Percentiles rank a stretch among this genome's conserved stretches.
Conservation (phyloP, 2,797 vertebrate species). For the Muraenolepis orangiensis region DNA sequence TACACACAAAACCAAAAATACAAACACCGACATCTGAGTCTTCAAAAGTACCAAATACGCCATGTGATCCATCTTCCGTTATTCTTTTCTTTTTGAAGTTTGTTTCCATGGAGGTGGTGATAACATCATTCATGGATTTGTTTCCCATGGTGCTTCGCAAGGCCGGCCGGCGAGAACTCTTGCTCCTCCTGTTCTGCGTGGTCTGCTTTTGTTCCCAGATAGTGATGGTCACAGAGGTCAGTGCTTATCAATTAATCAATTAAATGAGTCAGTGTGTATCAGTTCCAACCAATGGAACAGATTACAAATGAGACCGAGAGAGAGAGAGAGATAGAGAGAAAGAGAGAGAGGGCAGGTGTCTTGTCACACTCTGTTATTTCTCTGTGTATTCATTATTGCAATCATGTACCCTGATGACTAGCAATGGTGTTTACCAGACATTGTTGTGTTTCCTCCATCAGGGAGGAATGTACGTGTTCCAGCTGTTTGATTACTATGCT, state of each 20-base stretch:
- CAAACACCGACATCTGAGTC: neutral
- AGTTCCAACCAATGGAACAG: neutral
- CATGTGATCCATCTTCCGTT: neutral
- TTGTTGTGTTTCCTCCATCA: constrained; percentile 51
- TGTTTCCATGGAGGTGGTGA: constrained; percentile 67
- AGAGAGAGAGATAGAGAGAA: too few species aligned
- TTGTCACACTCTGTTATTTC: too few species aligned
- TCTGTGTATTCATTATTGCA: neutral
- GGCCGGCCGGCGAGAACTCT: constrained; percentile 54
- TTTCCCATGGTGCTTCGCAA: constrained; percentile 64
- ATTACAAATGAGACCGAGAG: too few species aligned
- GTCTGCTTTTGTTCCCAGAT: constrained; percentile 65
- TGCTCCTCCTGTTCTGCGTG: constrained; percentile 68
- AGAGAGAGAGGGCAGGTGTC: too few species aligned
- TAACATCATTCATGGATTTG: constrained; percentile 70
- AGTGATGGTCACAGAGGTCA: constrained; percentile 72
- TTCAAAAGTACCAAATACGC: neutral
- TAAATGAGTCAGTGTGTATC: too few species aligned
- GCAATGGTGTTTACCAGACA: neutral
- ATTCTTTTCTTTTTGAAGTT: constrained; percentile 54
- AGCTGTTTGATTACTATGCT: constrained; percentile 91
- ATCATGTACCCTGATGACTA: neutral
- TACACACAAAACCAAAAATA: neutral
- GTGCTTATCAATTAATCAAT: constrained; percentile 1
- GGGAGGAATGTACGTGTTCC: constrained; percentile 95